Percentiles rank a stretch among this genome's conserved stretches.
Conservation (phyloP, 2,797 vertebrate species). For the Notoglanidium macrostoma region DNA sequence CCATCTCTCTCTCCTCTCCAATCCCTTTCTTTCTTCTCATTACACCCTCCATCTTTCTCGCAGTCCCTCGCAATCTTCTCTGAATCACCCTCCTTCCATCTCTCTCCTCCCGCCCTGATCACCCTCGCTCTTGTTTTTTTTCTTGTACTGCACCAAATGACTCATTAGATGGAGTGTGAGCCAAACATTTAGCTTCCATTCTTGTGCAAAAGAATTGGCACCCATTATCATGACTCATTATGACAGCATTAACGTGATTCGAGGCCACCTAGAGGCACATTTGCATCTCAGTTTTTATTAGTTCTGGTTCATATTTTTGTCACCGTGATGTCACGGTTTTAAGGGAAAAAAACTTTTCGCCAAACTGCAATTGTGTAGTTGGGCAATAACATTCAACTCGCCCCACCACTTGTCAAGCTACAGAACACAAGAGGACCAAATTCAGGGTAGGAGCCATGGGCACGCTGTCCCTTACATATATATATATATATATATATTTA, state of each 20-base stretch:
- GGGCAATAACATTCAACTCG: neutral
- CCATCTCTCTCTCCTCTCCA: neutral
- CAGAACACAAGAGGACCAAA: neutral
- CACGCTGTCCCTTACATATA: too few species aligned
- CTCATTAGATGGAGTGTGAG: constrained; percentile 15
- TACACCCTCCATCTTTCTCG: neutral
- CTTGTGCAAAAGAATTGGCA: neutral
- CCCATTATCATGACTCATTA: neutral
- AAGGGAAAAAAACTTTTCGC: neutral
- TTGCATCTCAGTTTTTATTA: neutral
- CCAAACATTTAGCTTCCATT: neutral
- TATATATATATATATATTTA: too few species aligned
- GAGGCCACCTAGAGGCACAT: neutral
- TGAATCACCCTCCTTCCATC: neutral
- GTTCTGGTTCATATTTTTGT: neutral
- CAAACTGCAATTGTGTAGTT: neutral
- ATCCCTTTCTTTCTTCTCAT: neutral
- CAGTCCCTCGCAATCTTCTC: neutral
- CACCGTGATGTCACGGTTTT: neutral
- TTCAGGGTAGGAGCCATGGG: neutral
- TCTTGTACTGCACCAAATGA: constrained; percentile 11
- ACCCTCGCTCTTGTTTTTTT: too few species aligned
- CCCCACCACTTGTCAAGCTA: neutral
- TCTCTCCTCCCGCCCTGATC: neutral
- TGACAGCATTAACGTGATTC: too few species aligned